Percentiles rank a stretch among this genome's conserved stretches.
These are phyloP conservation scores for Oriolus oriolus DNA, from an alignment of 2,113 vertebrate species.

Conservation along the genomic window DNA sequence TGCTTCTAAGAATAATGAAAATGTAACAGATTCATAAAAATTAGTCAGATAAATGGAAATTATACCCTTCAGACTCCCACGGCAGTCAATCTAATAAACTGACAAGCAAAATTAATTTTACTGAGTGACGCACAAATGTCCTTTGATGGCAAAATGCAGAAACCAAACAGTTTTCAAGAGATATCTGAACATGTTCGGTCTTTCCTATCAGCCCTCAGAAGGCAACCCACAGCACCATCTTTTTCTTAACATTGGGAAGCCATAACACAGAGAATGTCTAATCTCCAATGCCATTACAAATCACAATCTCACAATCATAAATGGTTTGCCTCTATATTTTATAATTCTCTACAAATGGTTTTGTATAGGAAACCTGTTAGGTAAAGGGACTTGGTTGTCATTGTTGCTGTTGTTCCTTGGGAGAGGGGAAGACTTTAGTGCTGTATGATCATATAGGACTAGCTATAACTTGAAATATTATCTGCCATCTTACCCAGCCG, in stretches of 20 bases:
- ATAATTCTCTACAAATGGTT: neutral
- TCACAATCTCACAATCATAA: neutral
- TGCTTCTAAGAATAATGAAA: neutral
- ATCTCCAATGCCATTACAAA: neutral
- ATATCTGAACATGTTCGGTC: accelerated
- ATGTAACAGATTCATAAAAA: neutral
- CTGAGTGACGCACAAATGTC: accelerated
- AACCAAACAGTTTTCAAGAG: neutral
- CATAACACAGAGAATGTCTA: neutral
- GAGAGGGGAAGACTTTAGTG: neutral
- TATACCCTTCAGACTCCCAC: neutral
- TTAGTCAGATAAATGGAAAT: neutral
- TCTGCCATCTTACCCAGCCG: neutral
- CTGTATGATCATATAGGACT: neutral
- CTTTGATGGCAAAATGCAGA: neutral
- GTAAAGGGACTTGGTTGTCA: no score
- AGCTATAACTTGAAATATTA: neutral
- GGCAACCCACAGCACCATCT: neutral
- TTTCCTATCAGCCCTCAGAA: neutral
- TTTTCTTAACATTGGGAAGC: neutral
- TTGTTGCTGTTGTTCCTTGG: neutral
- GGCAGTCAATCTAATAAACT: neutral
- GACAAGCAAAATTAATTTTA: neutral
- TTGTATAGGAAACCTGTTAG: neutral
- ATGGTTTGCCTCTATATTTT: accelerated